phyloP scores from a whole-genome alignment of 2,888 invertebrate genomes.

The Atethmia centrago region DNA sequence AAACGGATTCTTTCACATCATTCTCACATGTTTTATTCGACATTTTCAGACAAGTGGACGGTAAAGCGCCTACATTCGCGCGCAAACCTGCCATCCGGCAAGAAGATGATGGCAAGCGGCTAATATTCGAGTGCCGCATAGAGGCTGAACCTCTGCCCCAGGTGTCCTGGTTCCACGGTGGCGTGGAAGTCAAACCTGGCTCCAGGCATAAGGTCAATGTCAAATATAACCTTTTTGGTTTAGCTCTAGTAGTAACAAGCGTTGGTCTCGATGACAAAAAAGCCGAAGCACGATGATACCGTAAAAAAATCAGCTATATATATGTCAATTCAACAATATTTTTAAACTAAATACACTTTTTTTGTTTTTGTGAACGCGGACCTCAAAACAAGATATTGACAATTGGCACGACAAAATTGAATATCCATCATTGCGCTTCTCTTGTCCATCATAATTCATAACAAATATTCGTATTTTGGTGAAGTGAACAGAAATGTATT shows the following conservation, averaged over 20 bases:
- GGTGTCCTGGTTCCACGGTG: constrained; percentile 97
- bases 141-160: constrained; percentile 97
- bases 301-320: background rate
- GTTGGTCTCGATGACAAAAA: background rate
- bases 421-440: constrained; percentile 3
- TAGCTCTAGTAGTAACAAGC: background rate
- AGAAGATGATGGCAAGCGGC: constrained; percentile 98
- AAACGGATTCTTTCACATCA: background rate
- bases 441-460: background rate
- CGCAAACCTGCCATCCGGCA: constrained; percentile 99
- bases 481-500: constrained; percentile 1
- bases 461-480: constrained; percentile 21
- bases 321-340: background rate
- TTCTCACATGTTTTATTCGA: background rate
- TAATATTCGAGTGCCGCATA: constrained; percentile 98
- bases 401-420: constrained; percentile 16
- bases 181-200: constrained; percentile 94
- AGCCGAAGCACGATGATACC: background rate
- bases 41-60: constrained; percentile 97
- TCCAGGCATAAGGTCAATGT: constrained; percentile 95
- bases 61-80: constrained; percentile 99
- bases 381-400: background rate
- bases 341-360: background rate
- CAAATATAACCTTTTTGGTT: background rate
- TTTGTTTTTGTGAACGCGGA: background rate